Base-by-base conservation (phyloP, 1,140 invertebrate species). In the Lethocerus indicus region DNA sequence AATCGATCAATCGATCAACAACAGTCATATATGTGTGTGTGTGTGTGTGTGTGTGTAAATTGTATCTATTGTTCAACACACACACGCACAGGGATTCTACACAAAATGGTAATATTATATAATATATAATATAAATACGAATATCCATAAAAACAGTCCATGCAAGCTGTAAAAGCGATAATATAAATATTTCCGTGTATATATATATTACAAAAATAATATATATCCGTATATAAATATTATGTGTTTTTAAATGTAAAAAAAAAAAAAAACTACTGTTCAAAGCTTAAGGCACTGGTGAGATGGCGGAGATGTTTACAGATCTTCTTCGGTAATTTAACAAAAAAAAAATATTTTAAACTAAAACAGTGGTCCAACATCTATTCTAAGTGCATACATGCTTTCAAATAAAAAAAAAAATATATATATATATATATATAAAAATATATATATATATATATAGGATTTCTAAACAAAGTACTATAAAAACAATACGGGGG, bases 271-370 rank as follows among this genome's bases (percentile, higher is more conserved):
- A 47, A 46, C 51, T 52, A 52, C 47, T 51, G 49, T 52, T 57
- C 56, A 57, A 57, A 57, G 56, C 56, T 57, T 57, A 57, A 57
- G 56, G 52, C 47, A 57, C 56, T 57, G 55, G 49, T 57, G 56
- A 57, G 56, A 57, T 57, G 56, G 56, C 54, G 49, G 52, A 50
- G 50, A 46, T 56, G 46, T 51, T 54, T 44, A 39, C 49, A 41
- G 48, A 44, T 46, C 50, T 56, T 47, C 40, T 55, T 45, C 36
- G 52, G 50, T 48, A 41, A 50, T 29, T 52, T 40, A 20, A 26
- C 14, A 51, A 43, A 21, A 28, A 18, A 18, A 40, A 35, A 29
- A 42, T 28, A 50, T 46, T 48, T 48, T 52, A 39, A 46, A 52
- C 48, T 47, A 52, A 43, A 21, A 44, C 47, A 55, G 47, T 52